phyloP scores from a whole-genome alignment of 2,797 vertebrate genomes.

The Nannoperca obscura region DNA sequence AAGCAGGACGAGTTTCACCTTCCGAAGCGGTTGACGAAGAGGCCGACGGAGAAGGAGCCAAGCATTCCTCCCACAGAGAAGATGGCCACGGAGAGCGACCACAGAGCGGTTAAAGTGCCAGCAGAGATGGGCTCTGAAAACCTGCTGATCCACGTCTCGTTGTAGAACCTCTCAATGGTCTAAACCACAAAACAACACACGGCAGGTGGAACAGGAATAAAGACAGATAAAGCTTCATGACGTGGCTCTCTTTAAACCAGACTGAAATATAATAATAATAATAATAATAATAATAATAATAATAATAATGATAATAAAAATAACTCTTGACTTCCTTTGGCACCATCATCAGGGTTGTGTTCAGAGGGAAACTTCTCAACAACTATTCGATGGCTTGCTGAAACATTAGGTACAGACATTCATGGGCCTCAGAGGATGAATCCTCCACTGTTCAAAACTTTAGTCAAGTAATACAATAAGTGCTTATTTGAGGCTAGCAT shows the following conservation, averaged over 20 bases:
- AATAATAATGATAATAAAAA: too few species aligned
- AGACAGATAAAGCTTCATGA: not conserved
- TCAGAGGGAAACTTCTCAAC: too few species aligned
- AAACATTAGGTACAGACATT: too few species aligned
- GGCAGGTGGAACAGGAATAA: not conserved
- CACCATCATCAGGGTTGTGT: too few species aligned
- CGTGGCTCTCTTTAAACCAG: not conserved
- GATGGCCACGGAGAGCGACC: constrained; percentile 95
- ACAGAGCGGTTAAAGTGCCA: constrained; percentile 88
- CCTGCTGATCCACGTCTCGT: constrained; percentile 89
- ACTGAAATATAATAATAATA: not conserved
- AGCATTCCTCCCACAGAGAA: constrained; percentile 96
- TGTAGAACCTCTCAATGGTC: constrained; percentile 95
- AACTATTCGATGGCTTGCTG: too few species aligned
- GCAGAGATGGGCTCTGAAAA: constrained; percentile 84
- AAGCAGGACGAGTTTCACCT: constrained; percentile 78
- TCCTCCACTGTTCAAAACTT: too few species aligned
- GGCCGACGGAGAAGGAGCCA: constrained; percentile 94
- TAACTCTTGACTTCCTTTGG: not conserved
- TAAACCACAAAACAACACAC: constrained; percentile 61
- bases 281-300: too few species aligned
- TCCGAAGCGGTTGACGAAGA: constrained; percentile 95
- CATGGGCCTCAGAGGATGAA: too few species aligned
- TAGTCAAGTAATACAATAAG: too few species aligned
- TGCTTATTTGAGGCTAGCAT: too few species aligned